Base-by-base conservation (phyloP, 2,888 invertebrate species). In the Pediacus dermestoides region DNA sequence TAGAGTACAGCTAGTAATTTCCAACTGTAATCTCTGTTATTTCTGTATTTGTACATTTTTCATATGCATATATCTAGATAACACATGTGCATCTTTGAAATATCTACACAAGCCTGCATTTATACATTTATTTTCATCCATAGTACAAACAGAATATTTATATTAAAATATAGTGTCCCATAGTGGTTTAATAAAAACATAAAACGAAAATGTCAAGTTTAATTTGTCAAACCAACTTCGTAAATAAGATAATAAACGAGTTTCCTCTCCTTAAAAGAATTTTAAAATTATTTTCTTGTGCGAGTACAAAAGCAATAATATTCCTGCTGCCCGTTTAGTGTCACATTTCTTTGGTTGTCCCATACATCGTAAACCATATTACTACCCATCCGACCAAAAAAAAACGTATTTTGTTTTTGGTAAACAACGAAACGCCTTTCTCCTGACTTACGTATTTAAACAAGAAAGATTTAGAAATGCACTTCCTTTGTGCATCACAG, bases 401-500 rank as follows among this genome's bases (percentile, higher is more conserved):
- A 8, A 13, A 14, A 2, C 18, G 16, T 9, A 34, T 39, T 39
- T 44, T 34, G 41, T 44, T 46, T 45, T 41, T 45, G 45, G 43
- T 44, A 47, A 44, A 42, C 42, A 45, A 42, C 40, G 31, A 37
- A 34, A 36, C 28, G 33, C 37, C 33, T 42, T 42, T 39, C 39
- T 47, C 33, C 26, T 37, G 30, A 15, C 37, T 21, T 30, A 41
- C 45, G 14, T 38, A 35, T 42, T 31, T 31, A 31, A 50, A 53
- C 47, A 45, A 21, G 42, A 30, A 33, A 42, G 44, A 49, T 48
- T 31, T 43, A 49, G 45, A 45, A 46, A 48, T 50, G 44, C 42
- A 46, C 46, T 48, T 34, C 42, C 51, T 42, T 53, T 54, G 52
- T 53, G 39, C 31, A 23, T 42, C 55, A 27, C 55, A 53, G 55